phyloP scores from a whole-genome alignment of 2,797 vertebrate genomes.

The Pteropus rufus region DNA sequence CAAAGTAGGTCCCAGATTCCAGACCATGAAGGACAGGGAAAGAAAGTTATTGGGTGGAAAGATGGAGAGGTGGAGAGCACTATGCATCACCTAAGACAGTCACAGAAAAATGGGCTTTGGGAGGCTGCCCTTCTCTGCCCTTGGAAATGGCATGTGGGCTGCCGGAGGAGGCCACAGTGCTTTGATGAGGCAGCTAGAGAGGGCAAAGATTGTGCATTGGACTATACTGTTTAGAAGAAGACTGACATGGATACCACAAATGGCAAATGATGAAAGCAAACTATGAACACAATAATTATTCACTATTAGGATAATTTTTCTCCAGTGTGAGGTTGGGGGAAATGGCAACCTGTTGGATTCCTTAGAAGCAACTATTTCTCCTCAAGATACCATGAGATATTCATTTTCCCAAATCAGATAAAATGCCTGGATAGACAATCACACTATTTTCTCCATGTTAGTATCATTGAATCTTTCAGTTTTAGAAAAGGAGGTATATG shows the following conservation, averaged over 20 bases:
- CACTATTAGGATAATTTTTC: background rate
- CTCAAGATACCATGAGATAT: background rate
- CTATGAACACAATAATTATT: background rate
- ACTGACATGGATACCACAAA: slow-evolving; percentile 8
- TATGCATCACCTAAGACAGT: slow-evolving; percentile 30
- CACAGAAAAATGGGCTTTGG: slow-evolving; percentile 33
- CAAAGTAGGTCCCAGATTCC: slow-evolving; percentile 51
- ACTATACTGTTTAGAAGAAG: background rate
- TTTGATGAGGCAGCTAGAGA: background rate
- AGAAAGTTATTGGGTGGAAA: slow-evolving; percentile 19
- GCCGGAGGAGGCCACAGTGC: background rate
- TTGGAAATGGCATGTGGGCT: background rate
- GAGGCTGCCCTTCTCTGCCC: background rate
- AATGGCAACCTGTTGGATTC: background rate
- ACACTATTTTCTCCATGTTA: slow-evolving; percentile 10
- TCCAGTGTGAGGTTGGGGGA: background rate
- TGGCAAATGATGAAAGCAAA: background rate
- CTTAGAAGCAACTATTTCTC: background rate
- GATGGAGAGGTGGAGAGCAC: background rate
- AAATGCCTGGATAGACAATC: background rate
- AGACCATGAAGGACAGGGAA: slow-evolving; percentile 36
- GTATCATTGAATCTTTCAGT: background rate
- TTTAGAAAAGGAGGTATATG: background rate
- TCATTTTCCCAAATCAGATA: background rate
- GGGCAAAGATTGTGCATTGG: background rate